A percentile compares a stretch with the other conserved stretches of the same genome.
phyloP scores from a whole-genome alignment of 37 sponge, comb jelly and placozoan species.

The Ianthella basta region DNA sequence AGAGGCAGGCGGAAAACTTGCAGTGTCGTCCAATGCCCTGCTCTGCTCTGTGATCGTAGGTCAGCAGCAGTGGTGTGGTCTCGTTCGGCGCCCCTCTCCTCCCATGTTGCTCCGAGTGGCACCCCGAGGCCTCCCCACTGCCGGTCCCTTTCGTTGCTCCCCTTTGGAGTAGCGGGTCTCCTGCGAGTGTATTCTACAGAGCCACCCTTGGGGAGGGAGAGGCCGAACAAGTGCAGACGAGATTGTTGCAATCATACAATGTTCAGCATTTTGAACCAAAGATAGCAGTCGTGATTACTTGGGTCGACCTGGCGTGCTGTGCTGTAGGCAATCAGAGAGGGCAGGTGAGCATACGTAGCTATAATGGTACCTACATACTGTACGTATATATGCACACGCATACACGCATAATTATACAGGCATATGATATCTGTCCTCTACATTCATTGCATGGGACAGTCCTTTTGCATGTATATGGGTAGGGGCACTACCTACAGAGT shows the following conservation, averaged over 20 bases:
- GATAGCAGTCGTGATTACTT: slow-evolving; percentile 3
- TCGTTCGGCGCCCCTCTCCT: slow-evolving; percentile 7
- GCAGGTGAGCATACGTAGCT: neutral
- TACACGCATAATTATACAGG: too few species aligned
- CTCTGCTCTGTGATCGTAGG: neutral
- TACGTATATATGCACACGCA: too few species aligned
- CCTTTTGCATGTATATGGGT: too few species aligned
- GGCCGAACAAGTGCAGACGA: neutral
- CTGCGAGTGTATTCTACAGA: slow-evolving; percentile 1
- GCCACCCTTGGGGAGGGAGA: neutral
- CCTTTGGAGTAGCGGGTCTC: neutral
- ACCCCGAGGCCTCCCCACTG: neutral
- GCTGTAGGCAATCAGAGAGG: neutral
- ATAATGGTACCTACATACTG: neutral
- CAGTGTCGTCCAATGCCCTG: neutral
- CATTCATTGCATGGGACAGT: too few species aligned
- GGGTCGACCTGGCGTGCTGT: slow-evolving; percentile 1
- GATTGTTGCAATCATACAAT: neutral
- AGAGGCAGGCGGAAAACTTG: neutral
- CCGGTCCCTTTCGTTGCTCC: slow-evolving; percentile 25
- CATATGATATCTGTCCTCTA: too few species aligned
- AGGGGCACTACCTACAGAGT: too few species aligned
- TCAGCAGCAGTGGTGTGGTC: neutral
- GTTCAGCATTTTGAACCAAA: neutral
- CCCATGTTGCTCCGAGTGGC: slow-evolving; percentile 9